phyloP scores from a whole-genome alignment of 2,888 invertebrate species.

The Hemistola chrysoprasaria region DNA sequence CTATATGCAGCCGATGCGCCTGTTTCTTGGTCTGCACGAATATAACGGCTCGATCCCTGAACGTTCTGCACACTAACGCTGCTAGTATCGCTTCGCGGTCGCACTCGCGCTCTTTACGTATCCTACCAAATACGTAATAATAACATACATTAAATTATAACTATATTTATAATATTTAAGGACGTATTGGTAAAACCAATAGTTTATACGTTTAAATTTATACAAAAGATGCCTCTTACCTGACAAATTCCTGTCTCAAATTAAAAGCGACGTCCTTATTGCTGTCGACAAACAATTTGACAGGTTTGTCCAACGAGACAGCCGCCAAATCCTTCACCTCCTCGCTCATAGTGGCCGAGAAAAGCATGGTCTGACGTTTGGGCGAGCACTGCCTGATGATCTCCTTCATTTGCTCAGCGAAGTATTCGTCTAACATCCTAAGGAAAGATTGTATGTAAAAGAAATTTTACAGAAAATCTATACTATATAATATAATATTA shows the following conservation, averaged over 20 bases:
- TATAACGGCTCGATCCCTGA: slow-evolving; percentile 94
- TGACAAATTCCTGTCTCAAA: slow-evolving; percentile 97
- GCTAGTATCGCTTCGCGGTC: slow-evolving; percentile 94
- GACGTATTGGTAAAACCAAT: too few species aligned
- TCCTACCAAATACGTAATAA: too few species aligned
- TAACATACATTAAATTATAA: too few species aligned
- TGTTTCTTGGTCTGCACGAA: slow-evolving; percentile 98
- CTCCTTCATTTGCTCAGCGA: slow-evolving; percentile 99
- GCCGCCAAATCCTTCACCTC: slow-evolving; percentile 96
- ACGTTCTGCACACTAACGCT: slow-evolving; percentile 85
- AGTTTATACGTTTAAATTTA: too few species aligned
- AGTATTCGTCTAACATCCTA: slow-evolving; percentile 98
- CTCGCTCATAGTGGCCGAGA: slow-evolving; percentile 99
- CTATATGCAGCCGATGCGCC: slow-evolving; percentile 95
- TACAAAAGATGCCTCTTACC: slow-evolving; percentile 54
- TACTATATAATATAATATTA: too few species aligned
- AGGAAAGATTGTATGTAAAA: too few species aligned
- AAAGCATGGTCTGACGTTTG: slow-evolving; percentile 97
- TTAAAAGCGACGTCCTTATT: slow-evolving; percentile 98
- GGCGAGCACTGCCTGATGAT: slow-evolving; percentile 95
- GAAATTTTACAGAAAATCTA: too few species aligned
- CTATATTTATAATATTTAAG: too few species aligned
- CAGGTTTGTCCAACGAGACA: slow-evolving; percentile 95
- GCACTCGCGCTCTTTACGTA: slow-evolving; percentile 93
- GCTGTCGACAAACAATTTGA: slow-evolving; percentile 97